Evolutionary conservation across 2,888 invertebrate genomes (phyloP), one percentile per base, ranked within the genome.

Genomic region (Phragmatobia fuliginosa): DNA sequence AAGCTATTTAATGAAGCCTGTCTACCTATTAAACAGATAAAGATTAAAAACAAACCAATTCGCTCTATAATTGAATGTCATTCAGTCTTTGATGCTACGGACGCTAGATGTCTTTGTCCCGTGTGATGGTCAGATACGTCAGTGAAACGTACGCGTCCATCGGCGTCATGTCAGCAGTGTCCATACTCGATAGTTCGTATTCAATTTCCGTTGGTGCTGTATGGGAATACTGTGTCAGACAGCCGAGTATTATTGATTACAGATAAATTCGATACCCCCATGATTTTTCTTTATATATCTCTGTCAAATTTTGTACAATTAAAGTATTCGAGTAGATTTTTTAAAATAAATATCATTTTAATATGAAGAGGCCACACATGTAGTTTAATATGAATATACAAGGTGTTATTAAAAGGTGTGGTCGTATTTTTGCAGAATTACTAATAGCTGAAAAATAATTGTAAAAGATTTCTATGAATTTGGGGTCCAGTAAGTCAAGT

Each of bases 181-280:
- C 86, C 85, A 83, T 83, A 83, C 77, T 77, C 81, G 87, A 87
- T 86, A 89, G 89, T 90, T 88, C 90, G 86, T 83, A 90, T 92
- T 91, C 91, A 92, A 92, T 92, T 92, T 92, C 91, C 92, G 91
- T 81, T 79, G 78, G 80, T 72, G 76, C 76, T 82, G 74, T 84
- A 82, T 85, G 83, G 81, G 85, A 86, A 83, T 81, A 84, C 83
- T 82, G 78, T 73, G 80, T 82, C 79, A 81, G 82, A 83, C 82
- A 81, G 80, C 76, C 77, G 82, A 82, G 82, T 85, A 85, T 86
- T 89, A 87, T 86, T 84, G 85, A 80, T 76, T 78, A 76, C 72
- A 82, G 84, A 85, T 87, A 83, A 71, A 78, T 85, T 84, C 78
- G 80, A 82, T 83, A 82, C 77, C 70, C 33, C 31, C 56, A 65